Evolutionary conservation across 1,140 invertebrate species (phyloP), one percentile per base, ranked within the genome.

Genomic region (Piezodorus guildinii): DNA sequence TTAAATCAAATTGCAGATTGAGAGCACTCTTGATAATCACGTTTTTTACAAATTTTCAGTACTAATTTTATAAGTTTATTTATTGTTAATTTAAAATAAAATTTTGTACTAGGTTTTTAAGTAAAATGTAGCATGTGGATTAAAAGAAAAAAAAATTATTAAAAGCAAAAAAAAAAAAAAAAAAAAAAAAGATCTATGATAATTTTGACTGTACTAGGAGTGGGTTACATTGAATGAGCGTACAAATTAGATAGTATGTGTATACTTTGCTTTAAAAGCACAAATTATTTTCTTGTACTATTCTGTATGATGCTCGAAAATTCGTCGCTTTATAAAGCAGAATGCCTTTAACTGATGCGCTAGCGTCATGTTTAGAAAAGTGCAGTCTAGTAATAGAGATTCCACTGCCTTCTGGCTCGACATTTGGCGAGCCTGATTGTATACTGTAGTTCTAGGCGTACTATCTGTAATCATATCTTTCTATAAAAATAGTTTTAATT

Each of bases 11-110:
- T 23, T 56, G 52, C 52, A 56, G 52, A 56, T 56, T 23, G 34
- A 23, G 52, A 56, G 52, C 52, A 56, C 52, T 56, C 17, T 56
- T 56, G 52, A 56, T 56, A 56, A 56, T 56, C 52, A 56, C 52
- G 23, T 56, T 56, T 56, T 56, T 56, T 56, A 56, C 52, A 56
- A 27, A 56, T 56, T 56, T 56, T 56, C 52, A 56, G 12, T 56
- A 56, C 52, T 56, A 56, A 19, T 56, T 56, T 56, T 56, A 25
- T 56, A 56, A 23, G 21, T 56, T 56, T 56, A 27, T 56, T 56
- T 56, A 56, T 56, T 25, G 23, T 56, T 56, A 23, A 56, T 56
- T 56, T 56, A 56, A 23, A 56, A 23, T 23, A 27, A 21, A 49
- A 16, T 56, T 56, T 56, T 56, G 52, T 56, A 56, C 52, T 56